phyloP scores from a whole-genome alignment of 2,888 invertebrate genomes.

The Drosophila diplacantha region DNA sequence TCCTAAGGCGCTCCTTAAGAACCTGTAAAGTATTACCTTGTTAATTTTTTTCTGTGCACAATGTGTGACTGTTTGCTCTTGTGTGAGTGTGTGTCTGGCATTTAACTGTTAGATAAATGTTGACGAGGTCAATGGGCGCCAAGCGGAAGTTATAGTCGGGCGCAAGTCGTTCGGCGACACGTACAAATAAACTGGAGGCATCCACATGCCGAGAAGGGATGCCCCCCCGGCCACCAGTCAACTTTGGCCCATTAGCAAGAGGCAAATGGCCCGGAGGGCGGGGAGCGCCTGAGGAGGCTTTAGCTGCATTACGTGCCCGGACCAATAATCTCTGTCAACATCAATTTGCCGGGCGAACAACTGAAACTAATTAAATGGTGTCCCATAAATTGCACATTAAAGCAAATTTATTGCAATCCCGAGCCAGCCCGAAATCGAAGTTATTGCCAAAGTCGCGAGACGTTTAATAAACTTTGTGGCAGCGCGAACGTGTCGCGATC shows the following conservation, averaged over 20 bases:
- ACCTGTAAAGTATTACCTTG: background rate
- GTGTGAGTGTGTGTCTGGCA: conserved; percentile 34
- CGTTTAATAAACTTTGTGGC: conserved; percentile 69
- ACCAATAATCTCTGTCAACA: conserved; percentile 75
- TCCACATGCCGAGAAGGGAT: conserved; percentile 15
- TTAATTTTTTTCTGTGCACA: conserved; percentile 2
- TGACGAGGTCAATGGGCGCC: conserved; percentile 68
- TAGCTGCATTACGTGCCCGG: conserved; percentile 63
- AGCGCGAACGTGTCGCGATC: conserved; percentile 62
- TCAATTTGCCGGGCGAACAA: conserved; percentile 70
- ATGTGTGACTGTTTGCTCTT: conserved; percentile 7
- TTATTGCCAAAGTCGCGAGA: conserved; percentile 70
- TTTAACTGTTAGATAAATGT: conserved; percentile 67
- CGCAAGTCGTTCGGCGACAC: conserved; percentile 55
- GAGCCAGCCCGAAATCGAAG: conserved; percentile 56
- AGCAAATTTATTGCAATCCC: conserved; percentile 73
- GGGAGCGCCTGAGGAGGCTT: conserved; percentile 12
- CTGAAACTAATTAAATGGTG: conserved; percentile 76
- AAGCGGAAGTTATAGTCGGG: conserved; percentile 68
- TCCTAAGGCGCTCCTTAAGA: too few relatives aligned
- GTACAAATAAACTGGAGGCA: conserved; percentile 60
- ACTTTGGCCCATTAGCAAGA: conserved; percentile 60
- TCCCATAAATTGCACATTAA: conserved; percentile 76
- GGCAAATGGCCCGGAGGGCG: conserved; percentile 13
- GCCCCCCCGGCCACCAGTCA: conserved; percentile 35